Conservation (phyloP, 2,113 vertebrate species). For the Daubentonia madagascariensis region DNA sequence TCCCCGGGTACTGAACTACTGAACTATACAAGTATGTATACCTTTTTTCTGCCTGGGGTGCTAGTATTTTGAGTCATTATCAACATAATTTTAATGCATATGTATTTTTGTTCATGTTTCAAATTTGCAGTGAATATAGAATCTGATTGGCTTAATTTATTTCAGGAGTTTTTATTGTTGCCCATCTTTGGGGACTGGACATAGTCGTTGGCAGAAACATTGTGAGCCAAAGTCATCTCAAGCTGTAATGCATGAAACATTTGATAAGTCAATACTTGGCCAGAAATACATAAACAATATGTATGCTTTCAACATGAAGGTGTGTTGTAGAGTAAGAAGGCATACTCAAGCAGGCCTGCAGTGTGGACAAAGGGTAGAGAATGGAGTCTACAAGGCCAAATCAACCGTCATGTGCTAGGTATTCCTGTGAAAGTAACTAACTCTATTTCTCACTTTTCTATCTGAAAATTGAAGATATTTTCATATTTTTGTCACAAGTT, state of each 20-base stretch:
- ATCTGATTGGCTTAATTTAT: not conserved
- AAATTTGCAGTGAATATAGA: not conserved
- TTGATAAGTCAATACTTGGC: not conserved
- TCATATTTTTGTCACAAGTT: not conserved
- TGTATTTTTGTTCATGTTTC: not conserved
- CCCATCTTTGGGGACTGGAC: not conserved
- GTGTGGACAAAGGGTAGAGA: fast-evolving
- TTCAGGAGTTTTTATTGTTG: not conserved
- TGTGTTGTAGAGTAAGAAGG: not conserved
- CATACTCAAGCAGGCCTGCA: fast-evolving
- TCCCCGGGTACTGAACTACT: fast-evolving
- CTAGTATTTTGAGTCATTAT: not conserved
- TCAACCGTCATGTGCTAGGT: not conserved
- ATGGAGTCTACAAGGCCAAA: not conserved
- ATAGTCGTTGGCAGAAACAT: not conserved
- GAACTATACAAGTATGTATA: fast-evolving
- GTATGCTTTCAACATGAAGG: not conserved
- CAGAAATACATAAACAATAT: not conserved
- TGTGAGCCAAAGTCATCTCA: not conserved
- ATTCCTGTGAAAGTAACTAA: not conserved
- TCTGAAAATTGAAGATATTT: not conserved
- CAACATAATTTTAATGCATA: not conserved
- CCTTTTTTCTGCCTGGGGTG: not conserved
- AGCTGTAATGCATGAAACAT: not conserved
- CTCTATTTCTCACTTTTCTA: not conserved